These are phyloP conservation scores for Cyprinus carpio DNA, from an alignment of 2,113 vertebrate species.

Conservation along the genomic window DNA sequence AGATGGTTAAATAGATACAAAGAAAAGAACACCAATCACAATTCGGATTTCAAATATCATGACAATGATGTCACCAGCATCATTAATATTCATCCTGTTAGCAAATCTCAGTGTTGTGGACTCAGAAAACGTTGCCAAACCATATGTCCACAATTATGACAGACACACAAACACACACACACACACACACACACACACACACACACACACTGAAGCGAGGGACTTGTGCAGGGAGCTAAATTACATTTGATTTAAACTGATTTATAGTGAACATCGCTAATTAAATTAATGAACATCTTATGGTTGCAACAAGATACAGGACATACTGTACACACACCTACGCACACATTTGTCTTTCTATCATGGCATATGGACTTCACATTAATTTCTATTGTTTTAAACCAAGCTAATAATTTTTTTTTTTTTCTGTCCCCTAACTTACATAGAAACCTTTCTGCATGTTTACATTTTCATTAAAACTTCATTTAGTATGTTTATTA, in stretches of 20 bases:
- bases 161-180: background rate
- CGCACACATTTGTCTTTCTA: background rate
- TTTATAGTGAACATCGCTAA: slow-evolving; percentile 28
- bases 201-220: slow-evolving; percentile 17
- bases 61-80: slow-evolving; percentile 5
- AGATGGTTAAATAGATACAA: background rate
- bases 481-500: background rate
- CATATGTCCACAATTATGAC: slow-evolving; percentile 27
- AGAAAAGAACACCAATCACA: background rate
- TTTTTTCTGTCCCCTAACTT: background rate
- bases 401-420: too few species aligned
- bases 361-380: background rate
- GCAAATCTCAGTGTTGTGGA: slow-evolving; percentile 5
- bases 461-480: background rate
- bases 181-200: background rate
- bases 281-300: slow-evolving; percentile 45
- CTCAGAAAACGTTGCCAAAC: background rate
- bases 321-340: background rate
- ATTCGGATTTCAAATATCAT: background rate
- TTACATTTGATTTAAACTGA: slow-evolving; percentile 46
- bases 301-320: background rate
- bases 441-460: background rate
- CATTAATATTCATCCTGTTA: slow-evolving; percentile 26
- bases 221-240: slow-evolving; percentile 29
- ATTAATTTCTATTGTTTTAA: background rate